Percentiles rank a stretch among this genome's conserved stretches.
These are phyloP conservation scores for Labeo rohita DNA, from an alignment of 2,113 vertebrate species.

Conservation along the genomic window DNA sequence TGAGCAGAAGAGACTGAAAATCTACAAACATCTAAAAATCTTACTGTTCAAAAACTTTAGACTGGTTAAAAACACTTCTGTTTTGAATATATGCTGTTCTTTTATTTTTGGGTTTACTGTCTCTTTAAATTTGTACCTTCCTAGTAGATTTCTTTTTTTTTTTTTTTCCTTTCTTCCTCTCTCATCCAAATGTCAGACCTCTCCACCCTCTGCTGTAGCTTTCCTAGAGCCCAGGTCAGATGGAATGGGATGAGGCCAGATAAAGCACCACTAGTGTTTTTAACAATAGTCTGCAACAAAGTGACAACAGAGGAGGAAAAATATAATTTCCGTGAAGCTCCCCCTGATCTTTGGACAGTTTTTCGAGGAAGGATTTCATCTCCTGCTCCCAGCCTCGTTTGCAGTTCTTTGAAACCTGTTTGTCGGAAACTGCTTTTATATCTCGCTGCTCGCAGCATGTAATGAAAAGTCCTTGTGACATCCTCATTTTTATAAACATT, in stretches of 20 bases:
- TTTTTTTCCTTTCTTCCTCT: constrained; percentile 6
- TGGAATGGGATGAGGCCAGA: constrained; percentile 6
- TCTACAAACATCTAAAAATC: too few relatives aligned
- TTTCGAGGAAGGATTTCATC: not conserved
- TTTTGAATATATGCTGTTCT: too few relatives aligned
- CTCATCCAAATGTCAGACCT: constrained; percentile 49
- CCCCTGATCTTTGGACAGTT: not conserved
- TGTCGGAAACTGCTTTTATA: not conserved
- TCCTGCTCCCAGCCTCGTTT: not conserved
- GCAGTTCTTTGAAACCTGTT: not conserved
- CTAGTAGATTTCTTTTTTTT: not conserved
- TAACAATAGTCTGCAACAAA: constrained; percentile 30
- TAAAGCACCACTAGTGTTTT: constrained; percentile 42
- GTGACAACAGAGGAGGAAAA: not conserved
- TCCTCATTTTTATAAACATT: constrained; percentile 42
- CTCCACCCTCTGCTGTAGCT: not conserved
- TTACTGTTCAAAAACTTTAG: too few relatives aligned
- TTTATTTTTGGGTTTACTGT: not conserved
- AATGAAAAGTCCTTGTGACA: constrained; percentile 25
- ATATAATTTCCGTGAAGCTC: not conserved
- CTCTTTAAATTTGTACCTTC: constrained; percentile 19
- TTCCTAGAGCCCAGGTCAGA: constrained; percentile 32
- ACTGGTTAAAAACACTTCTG: too few relatives aligned
- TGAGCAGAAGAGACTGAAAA: too few relatives aligned
- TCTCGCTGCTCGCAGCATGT: not conserved